These are phyloP conservation scores for Diprion similis DNA, from an alignment of 1,140 invertebrate genomes.

Conservation along the genomic window DNA sequence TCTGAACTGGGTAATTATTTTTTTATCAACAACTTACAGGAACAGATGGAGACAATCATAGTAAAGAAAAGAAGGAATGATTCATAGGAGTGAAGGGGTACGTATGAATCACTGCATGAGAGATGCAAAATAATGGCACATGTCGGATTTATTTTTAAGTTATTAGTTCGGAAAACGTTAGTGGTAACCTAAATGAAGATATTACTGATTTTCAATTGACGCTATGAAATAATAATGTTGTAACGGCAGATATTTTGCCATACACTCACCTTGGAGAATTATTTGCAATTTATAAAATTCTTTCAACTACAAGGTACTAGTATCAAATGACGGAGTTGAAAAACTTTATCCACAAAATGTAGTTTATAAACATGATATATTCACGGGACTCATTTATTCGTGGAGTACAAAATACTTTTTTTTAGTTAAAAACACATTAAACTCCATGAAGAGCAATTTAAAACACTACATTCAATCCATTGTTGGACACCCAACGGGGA, in stretches of 20 bases:
- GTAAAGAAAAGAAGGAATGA: neutral
- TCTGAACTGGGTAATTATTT: no score
- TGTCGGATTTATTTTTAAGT: no score
- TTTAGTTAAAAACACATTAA: neutral
- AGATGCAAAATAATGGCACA: neutral
- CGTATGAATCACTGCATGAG: neutral
- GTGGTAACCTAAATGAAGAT: no score
- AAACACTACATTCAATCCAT: neutral
- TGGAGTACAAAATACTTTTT: neutral
- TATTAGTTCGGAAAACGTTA: no score
- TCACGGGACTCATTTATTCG: neutral
- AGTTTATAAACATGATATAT: neutral
- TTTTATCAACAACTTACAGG: no score
- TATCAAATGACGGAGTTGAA: neutral
- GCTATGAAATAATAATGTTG: no score
- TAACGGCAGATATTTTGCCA: no score
- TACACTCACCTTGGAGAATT: neutral
- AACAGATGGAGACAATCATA: neutral
- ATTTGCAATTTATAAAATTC: neutral
- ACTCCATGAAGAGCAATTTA: neutral
- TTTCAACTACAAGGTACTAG: neutral
- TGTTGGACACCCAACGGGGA: neutral
- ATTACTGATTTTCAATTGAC: no score
- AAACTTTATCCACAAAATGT: neutral
- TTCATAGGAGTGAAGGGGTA: neutral